phyloP scores from a whole-genome alignment of 2,797 vertebrate genomes.

The Scolopax rusticola region DNA sequence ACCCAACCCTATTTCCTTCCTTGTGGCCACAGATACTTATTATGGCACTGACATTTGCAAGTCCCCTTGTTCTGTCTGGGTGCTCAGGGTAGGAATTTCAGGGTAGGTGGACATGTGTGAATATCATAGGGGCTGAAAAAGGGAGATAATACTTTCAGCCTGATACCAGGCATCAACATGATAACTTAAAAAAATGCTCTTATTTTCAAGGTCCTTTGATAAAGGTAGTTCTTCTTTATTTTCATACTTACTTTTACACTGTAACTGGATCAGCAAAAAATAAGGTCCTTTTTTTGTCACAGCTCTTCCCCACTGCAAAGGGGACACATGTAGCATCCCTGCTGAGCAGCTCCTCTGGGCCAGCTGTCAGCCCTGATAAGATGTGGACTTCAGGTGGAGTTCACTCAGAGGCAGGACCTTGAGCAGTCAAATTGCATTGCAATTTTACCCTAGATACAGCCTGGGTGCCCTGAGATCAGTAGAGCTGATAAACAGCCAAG shows the following conservation, averaged over 20 bases:
- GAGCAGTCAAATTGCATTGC: accelerated
- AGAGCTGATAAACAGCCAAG: not conserved
- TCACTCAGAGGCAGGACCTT: not conserved
- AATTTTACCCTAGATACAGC: not conserved
- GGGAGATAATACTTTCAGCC: not conserved
- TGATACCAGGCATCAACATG: not conserved
- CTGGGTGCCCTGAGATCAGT: not conserved
- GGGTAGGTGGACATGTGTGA: accelerated
- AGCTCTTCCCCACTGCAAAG: not conserved
- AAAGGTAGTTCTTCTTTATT: not conserved
- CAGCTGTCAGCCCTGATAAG: not conserved
- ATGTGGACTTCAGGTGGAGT: not conserved
- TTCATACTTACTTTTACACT: not conserved
- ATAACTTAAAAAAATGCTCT: not conserved
- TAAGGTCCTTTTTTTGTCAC: not conserved
- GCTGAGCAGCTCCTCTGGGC: not conserved
- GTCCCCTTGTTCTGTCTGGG: not conserved
- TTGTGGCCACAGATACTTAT: not conserved
- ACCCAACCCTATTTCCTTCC: not conserved
- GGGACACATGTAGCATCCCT: not conserved
- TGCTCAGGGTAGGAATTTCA: not conserved
- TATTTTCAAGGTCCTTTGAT: not conserved
- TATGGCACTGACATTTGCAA: not conserved
- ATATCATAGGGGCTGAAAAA: not conserved
- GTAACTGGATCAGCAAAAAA: not conserved